Base-by-base conservation (phyloP, 2,797 vertebrate genomes). In the Gephyroberyx darwinii region DNA sequence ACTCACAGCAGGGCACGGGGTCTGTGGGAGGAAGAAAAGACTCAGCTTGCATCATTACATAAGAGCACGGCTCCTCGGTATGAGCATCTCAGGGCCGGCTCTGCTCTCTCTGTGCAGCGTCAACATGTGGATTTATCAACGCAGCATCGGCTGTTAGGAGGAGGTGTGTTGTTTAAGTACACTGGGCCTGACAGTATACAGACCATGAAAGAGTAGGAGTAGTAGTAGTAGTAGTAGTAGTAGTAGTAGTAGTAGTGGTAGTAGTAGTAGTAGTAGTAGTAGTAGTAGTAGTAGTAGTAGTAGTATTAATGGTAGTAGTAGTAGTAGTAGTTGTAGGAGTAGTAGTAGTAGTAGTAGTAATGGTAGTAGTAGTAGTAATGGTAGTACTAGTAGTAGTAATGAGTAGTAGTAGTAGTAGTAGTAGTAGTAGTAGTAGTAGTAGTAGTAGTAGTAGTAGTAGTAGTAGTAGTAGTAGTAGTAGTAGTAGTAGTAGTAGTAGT, bases 1-100 rank as follows among this genome's bases (percentile, higher is more conserved):
- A 55, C 77, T 90, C 88, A 57, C 91, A 90, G 90, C 89, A 72
- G 86, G 89, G 43, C 6, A 5, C 72, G 60, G 54, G 51, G 51
- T 77, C 79, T 81, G 74, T 74, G 62, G 71, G 62, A 64, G 64
- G 78, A 88, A 85, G 86, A 86, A 89, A 88, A 89, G 85, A 52
- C 76, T 75, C 78, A 52, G 65, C 65, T 79, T 68, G 69, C 67
- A 77, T 83, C 80, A 79, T 89, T 88, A 89, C 80, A 60, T 74
- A 85, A 83, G 71, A 80, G 54, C 72, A 16, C 80, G 47, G 75
- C 71, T 72, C 71, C 78, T 75, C 45, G 58, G 77, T 85, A 74
- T 66, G 57, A 63, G 19, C 50, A 56, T 59, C 39, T 64, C 71
- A 54, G 9, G 65, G 70, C 48, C 9, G 9, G 65, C 53, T 43